These are phyloP conservation scores for Deilephila porcellus DNA, from an alignment of 2,888 invertebrate genomes.

Conservation along the genomic window DNA sequence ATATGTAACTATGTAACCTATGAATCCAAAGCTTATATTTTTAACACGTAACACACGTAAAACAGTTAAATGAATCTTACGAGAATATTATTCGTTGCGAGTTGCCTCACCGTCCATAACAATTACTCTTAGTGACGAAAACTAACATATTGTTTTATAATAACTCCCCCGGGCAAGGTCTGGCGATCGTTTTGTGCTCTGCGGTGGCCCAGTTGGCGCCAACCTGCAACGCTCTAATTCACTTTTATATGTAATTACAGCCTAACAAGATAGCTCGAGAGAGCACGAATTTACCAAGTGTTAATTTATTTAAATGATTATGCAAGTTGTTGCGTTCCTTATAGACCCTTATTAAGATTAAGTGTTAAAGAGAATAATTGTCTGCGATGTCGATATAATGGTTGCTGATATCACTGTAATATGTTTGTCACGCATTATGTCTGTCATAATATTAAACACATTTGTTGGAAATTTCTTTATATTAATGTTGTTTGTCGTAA, in stretches of 20 bases:
- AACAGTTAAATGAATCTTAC: not conserved
- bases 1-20: not conserved
- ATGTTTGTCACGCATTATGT: not conserved
- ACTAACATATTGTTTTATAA: constrained; percentile 18
- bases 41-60: not conserved
- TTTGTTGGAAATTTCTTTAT: not conserved
- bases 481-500: too few species aligned
- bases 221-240: constrained; percentile 64
- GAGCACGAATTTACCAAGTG: constrained; percentile 46
- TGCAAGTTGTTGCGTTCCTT: constrained; percentile 33
- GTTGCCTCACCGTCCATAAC: constrained; percentile 3
- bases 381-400: not conserved
- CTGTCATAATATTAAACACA: not conserved
- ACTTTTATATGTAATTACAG: constrained; percentile 50
- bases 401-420: not conserved
- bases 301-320: constrained; percentile 45
- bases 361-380: not conserved
- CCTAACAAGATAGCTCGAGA: constrained; percentile 50
- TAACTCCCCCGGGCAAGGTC: constrained; percentile 36
- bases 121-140: constrained; percentile 14
- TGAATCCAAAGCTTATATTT: not conserved
- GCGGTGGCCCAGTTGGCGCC: constrained; percentile 43
- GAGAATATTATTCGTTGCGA: not conserved
- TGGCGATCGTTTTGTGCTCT: constrained; percentile 31
- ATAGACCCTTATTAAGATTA: not conserved